phyloP scores from a whole-genome alignment of 1,140 invertebrate genomes.

The Drosophila nigromelanica region DNA sequence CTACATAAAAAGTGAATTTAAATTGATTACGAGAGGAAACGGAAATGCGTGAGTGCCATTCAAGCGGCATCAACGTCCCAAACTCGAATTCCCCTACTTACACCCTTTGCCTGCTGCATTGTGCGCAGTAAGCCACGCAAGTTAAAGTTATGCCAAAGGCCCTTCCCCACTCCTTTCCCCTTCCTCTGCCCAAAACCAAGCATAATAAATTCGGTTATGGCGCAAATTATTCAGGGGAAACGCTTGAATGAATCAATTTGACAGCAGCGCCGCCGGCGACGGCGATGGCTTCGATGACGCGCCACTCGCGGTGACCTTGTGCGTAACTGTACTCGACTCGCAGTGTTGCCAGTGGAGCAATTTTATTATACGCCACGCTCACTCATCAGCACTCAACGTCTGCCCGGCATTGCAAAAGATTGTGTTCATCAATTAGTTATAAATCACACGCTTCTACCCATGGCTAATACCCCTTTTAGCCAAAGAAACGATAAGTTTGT shows the following conservation, averaged over 20 bases:
- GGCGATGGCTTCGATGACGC: not conserved
- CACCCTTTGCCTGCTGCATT: slow-evolving; percentile 7
- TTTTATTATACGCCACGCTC: slow-evolving; percentile 33
- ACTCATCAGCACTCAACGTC: slow-evolving; percentile 37
- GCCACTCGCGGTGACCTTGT: slow-evolving; percentile 51
- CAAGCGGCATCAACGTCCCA: slow-evolving; percentile 13
- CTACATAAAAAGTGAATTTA: slow-evolving; percentile 55
- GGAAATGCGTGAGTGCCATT: slow-evolving; percentile 67
- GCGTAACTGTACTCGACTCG: slow-evolving; percentile 50
- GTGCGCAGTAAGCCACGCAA: slow-evolving; percentile 2
- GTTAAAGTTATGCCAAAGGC: slow-evolving; percentile 27
- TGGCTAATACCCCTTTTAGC: not conserved
- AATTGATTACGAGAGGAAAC: slow-evolving; percentile 71
- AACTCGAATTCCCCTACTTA: not conserved
- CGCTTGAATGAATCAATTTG: slow-evolving; percentile 71
- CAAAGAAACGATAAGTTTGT: not conserved
- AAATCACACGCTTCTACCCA: slow-evolving; percentile 60
- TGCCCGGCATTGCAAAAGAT: slow-evolving; percentile 49
- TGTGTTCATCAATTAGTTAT: slow-evolving; percentile 78
- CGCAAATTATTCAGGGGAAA: slow-evolving; percentile 72
- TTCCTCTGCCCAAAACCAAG: not conserved
- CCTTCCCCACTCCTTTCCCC: not conserved
- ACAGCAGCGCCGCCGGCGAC: slow-evolving; percentile 31
- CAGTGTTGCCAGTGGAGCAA: slow-evolving; percentile 7
- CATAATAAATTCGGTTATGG: slow-evolving; percentile 75